Conservation (phyloP, 2,888 invertebrate species). For the Hymenopus coronatus region DNA sequence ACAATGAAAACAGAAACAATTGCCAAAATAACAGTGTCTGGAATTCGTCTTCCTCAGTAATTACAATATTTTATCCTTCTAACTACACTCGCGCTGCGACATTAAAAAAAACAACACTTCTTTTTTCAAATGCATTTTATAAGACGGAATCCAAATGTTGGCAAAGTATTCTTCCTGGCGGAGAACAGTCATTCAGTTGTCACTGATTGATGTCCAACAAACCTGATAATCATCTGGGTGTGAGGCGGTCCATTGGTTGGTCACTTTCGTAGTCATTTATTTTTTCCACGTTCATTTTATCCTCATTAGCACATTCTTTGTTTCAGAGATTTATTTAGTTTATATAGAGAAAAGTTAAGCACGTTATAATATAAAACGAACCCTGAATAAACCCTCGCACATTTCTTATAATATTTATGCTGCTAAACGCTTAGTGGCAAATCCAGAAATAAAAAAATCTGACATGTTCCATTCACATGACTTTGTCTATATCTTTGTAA, state of each 20-base stretch:
- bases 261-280: background rate
- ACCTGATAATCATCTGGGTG: background rate
- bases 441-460: too few relatives aligned
- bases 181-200: background rate
- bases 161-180: background rate
- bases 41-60: background rate
- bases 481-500: too few relatives aligned
- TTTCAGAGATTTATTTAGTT: background rate
- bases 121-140: background rate
- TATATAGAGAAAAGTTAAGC: background rate
- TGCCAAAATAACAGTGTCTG: too few relatives aligned
- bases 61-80: background rate
- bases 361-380: too few relatives aligned
- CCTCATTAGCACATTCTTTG: background rate
- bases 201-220: background rate
- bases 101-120: background rate
- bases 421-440: too few relatives aligned
- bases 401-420: too few relatives aligned
- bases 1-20: too few relatives aligned
- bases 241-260: background rate
- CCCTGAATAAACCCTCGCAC: too few relatives aligned
- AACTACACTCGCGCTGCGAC: background rate
- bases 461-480: too few relatives aligned
- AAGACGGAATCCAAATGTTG: background rate
- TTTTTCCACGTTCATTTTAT: background rate